Base-by-base conservation (phyloP, 2,888 invertebrate species). In the Lochmaea crataegi region DNA sequence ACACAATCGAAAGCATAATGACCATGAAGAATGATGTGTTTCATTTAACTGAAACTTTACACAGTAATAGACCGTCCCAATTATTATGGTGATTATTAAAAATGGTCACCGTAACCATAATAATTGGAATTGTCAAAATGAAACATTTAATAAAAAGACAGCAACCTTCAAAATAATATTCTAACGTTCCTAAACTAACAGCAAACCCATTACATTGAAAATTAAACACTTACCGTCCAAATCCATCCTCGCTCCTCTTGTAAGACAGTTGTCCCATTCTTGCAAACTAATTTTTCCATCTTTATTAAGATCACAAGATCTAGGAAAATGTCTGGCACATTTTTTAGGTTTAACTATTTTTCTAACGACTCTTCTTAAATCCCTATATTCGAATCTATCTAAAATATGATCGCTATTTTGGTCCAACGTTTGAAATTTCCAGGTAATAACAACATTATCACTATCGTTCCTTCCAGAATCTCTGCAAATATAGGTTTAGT, bases 391-490 rank as follows among this genome's bases (percentile, higher is more conserved):
- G 60, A 91, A 90, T 82, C 92, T 92, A 84, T 94, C 94, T 81
- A 98, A 88, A 71, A 91, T 88, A 65, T 92, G 91, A 87, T 96
- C 95, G 64, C 89, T 89, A 86, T 98, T 94, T 75, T 88, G 88
- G 87, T 98, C 98, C 81, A 98, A 89, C 76, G 92, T 91, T 32
- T 90, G 88, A 86, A 98, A 98, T 87, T 98, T 97, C 98, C 98
- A 98, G 77, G 94, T 92, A 14, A 96, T 89, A 0, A 96, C 93
- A 14, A 86, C 83, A 18, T 87, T 86, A 38, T 91, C 90, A 12
- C 82, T 83, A 18, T 86, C 85, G 42, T 84, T 82, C 65, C 78
- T 79, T 3, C 80, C 80, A 64, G 77, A 78, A 81, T 73, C 82
- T 79, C 61, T 87, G 88, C 32, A 58, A 14, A 26, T 14, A 26